A percentile compares a stretch with the other conserved stretches of the same genome.
Evolutionary conservation across 2,888 invertebrate species (phyloP).

Genomic region (Steinernema carpocapsae): DNA sequence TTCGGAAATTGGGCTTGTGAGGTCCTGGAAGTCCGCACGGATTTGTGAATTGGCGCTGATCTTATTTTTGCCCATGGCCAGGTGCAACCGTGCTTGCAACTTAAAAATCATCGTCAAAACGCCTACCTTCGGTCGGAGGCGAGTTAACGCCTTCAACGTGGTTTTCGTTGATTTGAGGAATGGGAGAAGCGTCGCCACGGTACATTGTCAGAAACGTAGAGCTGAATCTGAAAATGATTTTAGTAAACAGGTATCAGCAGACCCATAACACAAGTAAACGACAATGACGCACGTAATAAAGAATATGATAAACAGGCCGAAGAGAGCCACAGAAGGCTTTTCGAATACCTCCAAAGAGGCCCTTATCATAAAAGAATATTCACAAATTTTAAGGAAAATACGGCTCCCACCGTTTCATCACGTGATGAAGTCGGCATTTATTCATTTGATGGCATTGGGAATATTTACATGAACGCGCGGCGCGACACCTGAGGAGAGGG

Average conservation of each 20-base stretch:
- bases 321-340: no score
- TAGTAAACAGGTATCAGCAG: no score
- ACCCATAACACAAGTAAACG: not conserved
- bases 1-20: no score
- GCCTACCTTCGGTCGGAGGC: conserved; percentile 2
- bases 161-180: not conserved
- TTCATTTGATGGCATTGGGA: not conserved
- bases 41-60: not conserved
- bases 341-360: no score
- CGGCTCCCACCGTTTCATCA: not conserved
- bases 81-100: not conserved
- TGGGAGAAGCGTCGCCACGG: not conserved
- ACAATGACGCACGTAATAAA: not conserved
- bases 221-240: no score
- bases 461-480: not conserved
- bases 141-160: not conserved
- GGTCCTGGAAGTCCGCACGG: no score
- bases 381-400: conserved; percentile 2
- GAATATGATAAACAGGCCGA: not conserved
- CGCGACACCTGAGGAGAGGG: conserved; percentile 8
- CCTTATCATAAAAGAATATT: conserved; percentile 3
- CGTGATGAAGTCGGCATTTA: conserved; percentile 18
- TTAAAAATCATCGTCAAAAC: not conserved
- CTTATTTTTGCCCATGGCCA: not conserved
- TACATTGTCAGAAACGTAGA: not conserved